A percentile compares a stretch with the other conserved stretches of the same genome.
phyloP scores from a whole-genome alignment of 1,140 invertebrate genomes.

The Drosophila nebulosa region DNA sequence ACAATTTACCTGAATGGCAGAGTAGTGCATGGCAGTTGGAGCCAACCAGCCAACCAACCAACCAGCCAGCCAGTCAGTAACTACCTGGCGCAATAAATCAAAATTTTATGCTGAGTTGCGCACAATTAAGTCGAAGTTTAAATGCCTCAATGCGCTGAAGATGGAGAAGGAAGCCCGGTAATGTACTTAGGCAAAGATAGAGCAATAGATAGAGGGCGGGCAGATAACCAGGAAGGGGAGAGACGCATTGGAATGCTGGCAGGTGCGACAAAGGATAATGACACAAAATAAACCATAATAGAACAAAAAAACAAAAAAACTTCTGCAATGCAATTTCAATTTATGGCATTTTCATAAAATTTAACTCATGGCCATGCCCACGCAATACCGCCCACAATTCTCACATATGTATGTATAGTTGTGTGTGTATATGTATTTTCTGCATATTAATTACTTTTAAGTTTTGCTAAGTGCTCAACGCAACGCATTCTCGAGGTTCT shows the following conservation, averaged over 20 bases:
- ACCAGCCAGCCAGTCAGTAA: slow-evolving; percentile 21
- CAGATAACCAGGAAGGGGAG: no score
- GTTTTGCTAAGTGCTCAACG: slow-evolving; percentile 23
- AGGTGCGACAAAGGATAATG: not conserved
- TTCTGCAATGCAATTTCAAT: not conserved
- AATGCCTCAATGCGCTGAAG: slow-evolving; percentile 40
- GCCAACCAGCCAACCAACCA: no score
- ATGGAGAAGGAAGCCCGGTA: not conserved
- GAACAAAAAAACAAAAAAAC: not conserved
- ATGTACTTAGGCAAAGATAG: not conserved
- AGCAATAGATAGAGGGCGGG: not conserved
- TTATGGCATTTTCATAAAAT: slow-evolving; percentile 8
- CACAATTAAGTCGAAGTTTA: slow-evolving; percentile 74
- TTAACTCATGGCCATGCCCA: slow-evolving; percentile 28
- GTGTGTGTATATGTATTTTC: slow-evolving; percentile 16
- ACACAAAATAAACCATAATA: not conserved
- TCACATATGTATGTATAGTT: not conserved
- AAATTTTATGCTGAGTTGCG: slow-evolving; percentile 74
- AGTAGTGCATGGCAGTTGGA: slow-evolving; percentile 21
- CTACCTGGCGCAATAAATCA: slow-evolving; percentile 71
- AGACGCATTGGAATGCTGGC: not conserved
- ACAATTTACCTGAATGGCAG: slow-evolving; percentile 32
- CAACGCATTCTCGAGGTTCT: slow-evolving; percentile 22
- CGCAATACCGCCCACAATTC: not conserved
- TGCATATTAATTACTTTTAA: slow-evolving; percentile 65